Base-by-base conservation (phyloP, 2,797 vertebrate species). In the Hydrocynus forskahlii region DNA sequence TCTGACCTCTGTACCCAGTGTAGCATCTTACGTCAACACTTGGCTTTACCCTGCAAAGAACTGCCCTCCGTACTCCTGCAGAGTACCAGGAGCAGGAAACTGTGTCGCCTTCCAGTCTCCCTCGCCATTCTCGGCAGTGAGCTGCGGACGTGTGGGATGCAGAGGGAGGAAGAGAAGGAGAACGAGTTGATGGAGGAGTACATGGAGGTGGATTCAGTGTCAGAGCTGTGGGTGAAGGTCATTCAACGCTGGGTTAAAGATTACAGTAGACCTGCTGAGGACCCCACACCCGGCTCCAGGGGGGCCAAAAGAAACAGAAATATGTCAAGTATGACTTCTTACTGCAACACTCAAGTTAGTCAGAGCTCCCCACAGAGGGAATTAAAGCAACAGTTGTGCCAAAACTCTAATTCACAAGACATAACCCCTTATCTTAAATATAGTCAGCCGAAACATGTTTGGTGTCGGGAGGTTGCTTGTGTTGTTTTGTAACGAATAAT, bases 141-240 rank as follows among this genome's bases (percentile, higher is more conserved):
- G 64, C 67, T 89, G 62, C 79, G 78, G 57, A 85, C 77, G 0
- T 87, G 80, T 75, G 78, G 80, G 19, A 64, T 85, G 13, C 81
- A 77, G 66, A 72, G 75, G 23, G 82, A 86, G 0, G 55, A 91
- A 21, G 29, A 35, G 9, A 81, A 88, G 0, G 64, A 89, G 35
- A 40, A 40, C 12, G 75, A 87, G 70, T 82, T 86, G 69, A 59
- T 91, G 35, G 73, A 85, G 62, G 82, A 89, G 67, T 88, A 88
- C 63, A 54, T 89, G 35, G 85, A 88, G 5, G 16, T 62, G 6
- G n/a, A 73, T 14, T 90, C 89, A 0, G 1, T 82, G 73, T 81
- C 78, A 66, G 90, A 89, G 64, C 79, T 91, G 5, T 93, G 86
- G 38, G 76, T 86, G 48, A 69, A 89, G 16, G 83, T 93, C 78